phyloP scores from a whole-genome alignment of 1,140 invertebrate species.

The Cotesia chilonis region DNA sequence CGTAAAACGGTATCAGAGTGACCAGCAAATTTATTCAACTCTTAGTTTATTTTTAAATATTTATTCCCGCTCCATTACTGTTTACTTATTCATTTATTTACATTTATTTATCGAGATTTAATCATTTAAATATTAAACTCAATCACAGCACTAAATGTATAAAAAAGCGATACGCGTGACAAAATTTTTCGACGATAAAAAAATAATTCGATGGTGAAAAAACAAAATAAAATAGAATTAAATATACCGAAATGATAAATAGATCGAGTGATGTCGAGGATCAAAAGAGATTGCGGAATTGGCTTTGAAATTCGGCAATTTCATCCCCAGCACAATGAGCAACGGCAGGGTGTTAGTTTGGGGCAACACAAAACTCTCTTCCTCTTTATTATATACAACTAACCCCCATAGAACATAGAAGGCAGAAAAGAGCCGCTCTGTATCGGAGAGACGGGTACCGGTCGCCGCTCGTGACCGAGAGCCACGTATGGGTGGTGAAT shows the following conservation, averaged over 20 bases:
- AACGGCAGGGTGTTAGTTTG: slow-evolving; percentile 26
- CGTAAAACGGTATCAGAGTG: background rate
- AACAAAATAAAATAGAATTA: slow-evolving; percentile 28
- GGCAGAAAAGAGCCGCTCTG: too few species aligned
- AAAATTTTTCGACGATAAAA: too few species aligned
- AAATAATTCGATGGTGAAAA: background rate
- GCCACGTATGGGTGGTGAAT: slow-evolving; percentile 59
- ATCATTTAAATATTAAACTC: too few species aligned
- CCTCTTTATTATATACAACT: background rate
- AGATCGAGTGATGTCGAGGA: slow-evolving; percentile 16
- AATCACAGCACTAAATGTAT: too few species aligned
- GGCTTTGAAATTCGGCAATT: slow-evolving; percentile 36
- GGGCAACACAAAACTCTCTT: slow-evolving; percentile 14
- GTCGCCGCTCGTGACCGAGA: slow-evolving; percentile 45
- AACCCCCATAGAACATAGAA: background rate
- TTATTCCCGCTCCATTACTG: too few species aligned
- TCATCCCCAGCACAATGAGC: slow-evolving; percentile 21
- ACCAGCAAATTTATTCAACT: too few species aligned
- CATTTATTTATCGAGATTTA: too few species aligned
- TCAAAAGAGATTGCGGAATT: slow-evolving; percentile 18
- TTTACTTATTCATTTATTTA: too few species aligned
- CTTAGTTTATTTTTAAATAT: too few species aligned
- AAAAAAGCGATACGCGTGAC: too few species aligned
- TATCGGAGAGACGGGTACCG: slow-evolving; percentile 33
- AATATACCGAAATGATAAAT: background rate